phyloP scores from a whole-genome alignment of 2,888 invertebrate species.

The Caenorhabditis macrosperma region DNA sequence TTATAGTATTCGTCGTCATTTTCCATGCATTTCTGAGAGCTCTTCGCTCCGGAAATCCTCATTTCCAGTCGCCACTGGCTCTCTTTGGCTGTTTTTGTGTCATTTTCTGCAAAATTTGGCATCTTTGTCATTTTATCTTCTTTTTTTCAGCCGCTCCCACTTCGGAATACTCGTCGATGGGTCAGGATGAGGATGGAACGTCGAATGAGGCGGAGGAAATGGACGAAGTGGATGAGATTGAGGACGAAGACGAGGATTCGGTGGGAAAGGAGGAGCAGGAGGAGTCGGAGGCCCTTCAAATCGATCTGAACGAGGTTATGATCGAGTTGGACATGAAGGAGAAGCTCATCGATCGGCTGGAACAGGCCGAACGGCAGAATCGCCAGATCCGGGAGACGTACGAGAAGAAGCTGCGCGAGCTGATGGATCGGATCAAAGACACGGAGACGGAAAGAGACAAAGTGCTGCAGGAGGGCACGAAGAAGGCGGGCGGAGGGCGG shows the following conservation, averaged over 20 bases:
- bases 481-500: slow-evolving; percentile 22
- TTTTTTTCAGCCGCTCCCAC: slow-evolving; percentile 37
- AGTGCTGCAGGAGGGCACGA: slow-evolving; percentile 61
- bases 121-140: background rate
- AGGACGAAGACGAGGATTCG: slow-evolving; percentile 82
- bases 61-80: no score
- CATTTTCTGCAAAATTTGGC: no score
- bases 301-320: slow-evolving; percentile 90
- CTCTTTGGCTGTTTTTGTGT: no score
- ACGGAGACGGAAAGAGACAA: slow-evolving; percentile 74
- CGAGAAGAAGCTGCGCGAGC: slow-evolving; percentile 72
- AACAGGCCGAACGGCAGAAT: slow-evolving; percentile 90
- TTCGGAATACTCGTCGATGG: slow-evolving; percentile 67
- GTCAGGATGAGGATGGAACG: slow-evolving; percentile 76
- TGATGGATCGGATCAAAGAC: slow-evolving; percentile 62
- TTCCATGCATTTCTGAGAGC: slow-evolving; percentile 20
- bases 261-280: slow-evolving; percentile 81
- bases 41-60: background rate
- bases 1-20: slow-evolving; percentile 16
- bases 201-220: slow-evolving; percentile 65
- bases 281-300: slow-evolving; percentile 81
- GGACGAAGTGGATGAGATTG: slow-evolving; percentile 58
- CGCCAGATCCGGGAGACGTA: slow-evolving; percentile 83
- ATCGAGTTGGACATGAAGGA: slow-evolving; percentile 96
- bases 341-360: slow-evolving; percentile 93